Base-by-base conservation (phyloP, 2,113 vertebrate genomes). In the Semicossyphus pulcher region DNA sequence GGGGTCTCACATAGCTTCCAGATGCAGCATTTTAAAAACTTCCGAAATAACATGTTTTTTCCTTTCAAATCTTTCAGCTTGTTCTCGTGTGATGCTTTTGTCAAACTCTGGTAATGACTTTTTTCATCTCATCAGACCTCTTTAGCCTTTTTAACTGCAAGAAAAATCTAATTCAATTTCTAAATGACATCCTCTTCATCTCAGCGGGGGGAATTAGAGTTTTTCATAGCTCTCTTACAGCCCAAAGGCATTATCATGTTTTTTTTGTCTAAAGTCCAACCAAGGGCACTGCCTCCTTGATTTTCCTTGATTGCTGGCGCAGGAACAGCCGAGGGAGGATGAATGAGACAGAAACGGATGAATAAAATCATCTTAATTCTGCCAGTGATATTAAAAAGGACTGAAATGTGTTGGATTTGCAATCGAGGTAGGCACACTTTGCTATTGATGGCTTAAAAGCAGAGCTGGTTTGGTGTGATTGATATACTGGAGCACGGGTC, bases 271-370 rank as follows among this genome's bases (percentile, higher is more conserved):
- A 23, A 67, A 72, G 53, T 68, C 64, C 42, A 58, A 76, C 69
- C 75, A 90, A 90, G 85, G 88, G 62, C 80, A 53, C 73, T 52
- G 69, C 56, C 78, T 76, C 80, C 74, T 83, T 85, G 63, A 84
- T 83, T 61, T 73, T 49, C 34, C 63, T 74, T 78, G 58, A 76
- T 42, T 62, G 56, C 42, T 63, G 44, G 49, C 23, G 4, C 25
- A 78, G 53, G 41, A 37, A 49, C 57, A 65, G 63, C 47, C 26
- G 15, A 34, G 52, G 16, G 34, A 71, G 62, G 44, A 69, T 53
- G 56, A 78, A 75, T 73, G 62, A 67, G 42, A 44, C 37, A 16
- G 28, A 49, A 25, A 21, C 61, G 61, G 72, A 74, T 83, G n/a
- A n/a, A n/a, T n/a, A n/a, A n/a, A n/a, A n/a, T n/a, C n/a, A n/a